These are phyloP conservation scores for Pangasianodon hypophthalmus DNA, from an alignment of 2,113 vertebrate species.

Conservation along the genomic window DNA sequence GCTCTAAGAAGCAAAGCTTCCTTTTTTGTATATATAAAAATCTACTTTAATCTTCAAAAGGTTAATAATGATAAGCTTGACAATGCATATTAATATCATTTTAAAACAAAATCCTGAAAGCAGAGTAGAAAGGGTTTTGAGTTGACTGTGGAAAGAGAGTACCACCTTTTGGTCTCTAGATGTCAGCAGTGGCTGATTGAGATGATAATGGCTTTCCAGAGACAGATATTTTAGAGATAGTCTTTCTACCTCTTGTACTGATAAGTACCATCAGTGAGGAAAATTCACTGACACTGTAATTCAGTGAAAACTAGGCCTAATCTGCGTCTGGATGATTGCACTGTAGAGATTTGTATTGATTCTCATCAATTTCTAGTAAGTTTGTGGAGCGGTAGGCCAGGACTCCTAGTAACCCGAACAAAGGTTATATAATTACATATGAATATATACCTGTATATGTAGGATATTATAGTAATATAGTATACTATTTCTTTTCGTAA, in stretches of 20 bases:
- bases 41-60: neutral
- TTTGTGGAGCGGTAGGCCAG: neutral
- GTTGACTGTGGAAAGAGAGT: slow-evolving; percentile 18
- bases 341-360: slow-evolving; percentile 7
- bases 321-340: neutral
- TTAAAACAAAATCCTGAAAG: neutral
- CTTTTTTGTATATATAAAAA: no score
- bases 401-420: neutral
- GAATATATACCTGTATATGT: neutral
- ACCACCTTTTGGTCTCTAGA: slow-evolving; percentile 50
- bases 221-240: neutral
- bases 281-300: slow-evolving; percentile 4
- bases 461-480: neutral
- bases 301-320: slow-evolving; percentile 11
- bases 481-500: neutral
- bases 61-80: no score
- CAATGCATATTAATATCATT: neutral
- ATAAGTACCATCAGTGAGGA: neutral
- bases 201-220: neutral
- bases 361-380: neutral
- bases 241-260: neutral
- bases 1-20: neutral
- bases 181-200: slow-evolving; percentile 53
- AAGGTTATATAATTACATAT: neutral
- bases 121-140: neutral